Conservation (phyloP, 2,113 vertebrate genomes). For the Dasyornis broadbenti region DNA sequence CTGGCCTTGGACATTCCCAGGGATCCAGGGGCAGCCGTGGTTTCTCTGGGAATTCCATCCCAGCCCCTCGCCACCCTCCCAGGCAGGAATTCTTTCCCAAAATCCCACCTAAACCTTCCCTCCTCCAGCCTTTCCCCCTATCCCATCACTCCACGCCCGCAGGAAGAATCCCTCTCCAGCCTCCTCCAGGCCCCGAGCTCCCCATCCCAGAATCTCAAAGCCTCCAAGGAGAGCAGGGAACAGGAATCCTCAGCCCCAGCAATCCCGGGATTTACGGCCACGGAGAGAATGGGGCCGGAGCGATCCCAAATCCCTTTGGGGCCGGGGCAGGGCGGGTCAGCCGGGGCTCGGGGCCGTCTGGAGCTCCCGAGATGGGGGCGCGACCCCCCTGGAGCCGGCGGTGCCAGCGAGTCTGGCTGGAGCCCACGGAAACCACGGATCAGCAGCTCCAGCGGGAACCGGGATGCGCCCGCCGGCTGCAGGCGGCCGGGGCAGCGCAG, state of each 20-base stretch:
- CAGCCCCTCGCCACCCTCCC: not conserved
- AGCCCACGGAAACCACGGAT: accelerated
- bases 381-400: not conserved
- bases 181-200: not conserved
- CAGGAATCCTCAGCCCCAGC: too few species aligned
- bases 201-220: accelerated
- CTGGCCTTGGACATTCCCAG: not conserved
- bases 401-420: not conserved
- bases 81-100: not conserved
- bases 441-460: accelerated
- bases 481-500: not conserved
- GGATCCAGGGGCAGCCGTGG: not conserved
- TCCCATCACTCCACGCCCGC: not conserved
- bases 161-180: not conserved
- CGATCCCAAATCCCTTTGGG: not conserved
- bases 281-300: not conserved
- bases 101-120: not conserved
- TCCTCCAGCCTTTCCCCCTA: not conserved
- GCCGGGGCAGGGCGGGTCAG: not conserved
- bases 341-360: not conserved
- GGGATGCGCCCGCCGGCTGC: not conserved
- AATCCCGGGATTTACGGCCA: not conserved
- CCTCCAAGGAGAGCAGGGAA: not conserved
- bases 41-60: not conserved
- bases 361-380: not conserved